These are phyloP conservation scores for Phalanger gymnotis DNA, from an alignment of 2,797 vertebrate genomes.

Conservation along the genomic window DNA sequence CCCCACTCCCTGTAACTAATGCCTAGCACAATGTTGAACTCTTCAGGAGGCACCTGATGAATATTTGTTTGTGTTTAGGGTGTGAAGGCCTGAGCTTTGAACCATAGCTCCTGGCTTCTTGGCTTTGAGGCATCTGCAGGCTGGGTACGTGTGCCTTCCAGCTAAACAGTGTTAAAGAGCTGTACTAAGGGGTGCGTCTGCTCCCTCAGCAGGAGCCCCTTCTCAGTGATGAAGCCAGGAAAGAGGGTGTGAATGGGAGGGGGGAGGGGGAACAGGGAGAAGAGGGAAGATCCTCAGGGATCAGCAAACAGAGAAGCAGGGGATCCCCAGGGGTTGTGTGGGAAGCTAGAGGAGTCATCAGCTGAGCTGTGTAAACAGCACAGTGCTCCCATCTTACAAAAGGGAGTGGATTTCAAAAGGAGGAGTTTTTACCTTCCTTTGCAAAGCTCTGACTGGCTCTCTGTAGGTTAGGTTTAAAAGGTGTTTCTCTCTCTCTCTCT, in stretches of 20 bases:
- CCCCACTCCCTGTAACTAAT: neutral
- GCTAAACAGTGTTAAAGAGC: neutral
- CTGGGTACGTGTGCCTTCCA: neutral
- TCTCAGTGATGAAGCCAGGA: neutral
- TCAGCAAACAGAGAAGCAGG: neutral
- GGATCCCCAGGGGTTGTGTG: neutral
- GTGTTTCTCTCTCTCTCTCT: constrained; percentile 63
- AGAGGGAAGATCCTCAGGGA: neutral
- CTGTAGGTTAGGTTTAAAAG: constrained; percentile 70
- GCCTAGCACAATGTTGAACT: neutral
- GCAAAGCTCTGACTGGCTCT: constrained; percentile 62
- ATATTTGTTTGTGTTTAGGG: neutral
- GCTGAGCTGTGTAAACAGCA: neutral
- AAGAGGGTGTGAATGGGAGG: neutral
- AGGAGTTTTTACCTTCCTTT: constrained; percentile 60
- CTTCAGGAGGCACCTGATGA: neutral
- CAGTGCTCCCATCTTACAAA: neutral
- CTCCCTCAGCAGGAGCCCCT: neutral
- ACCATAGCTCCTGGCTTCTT: neutral
- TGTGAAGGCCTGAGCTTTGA: constrained; percentile 22
- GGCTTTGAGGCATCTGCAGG: neutral
- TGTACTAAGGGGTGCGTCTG: neutral
- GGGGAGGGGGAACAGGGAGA: neutral
- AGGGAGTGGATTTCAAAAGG: constrained; percentile 69
- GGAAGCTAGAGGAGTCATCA: neutral